A percentile compares a stretch with the other conserved stretches of the same genome.
These are phyloP conservation scores for Crotalus tigris DNA, from an alignment of 2,113 vertebrate genomes.

Conservation along the genomic window DNA sequence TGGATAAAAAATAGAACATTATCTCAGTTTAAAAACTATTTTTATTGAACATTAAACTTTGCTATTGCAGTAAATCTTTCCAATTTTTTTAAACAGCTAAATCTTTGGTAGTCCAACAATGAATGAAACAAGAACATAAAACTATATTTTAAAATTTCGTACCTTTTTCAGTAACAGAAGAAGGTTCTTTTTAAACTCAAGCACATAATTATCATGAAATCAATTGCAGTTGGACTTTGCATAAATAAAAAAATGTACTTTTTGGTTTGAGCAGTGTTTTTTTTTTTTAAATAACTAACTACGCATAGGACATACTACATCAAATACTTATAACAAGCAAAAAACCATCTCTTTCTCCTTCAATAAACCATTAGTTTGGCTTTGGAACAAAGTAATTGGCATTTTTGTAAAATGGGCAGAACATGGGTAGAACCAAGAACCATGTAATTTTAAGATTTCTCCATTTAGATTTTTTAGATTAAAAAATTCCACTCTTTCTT, in stretches of 20 bases:
- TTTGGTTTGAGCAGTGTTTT: conserved; percentile 18
- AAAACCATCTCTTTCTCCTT: background rate
- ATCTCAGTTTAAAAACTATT: conserved; percentile 60
- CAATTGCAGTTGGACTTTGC: conserved; percentile 42
- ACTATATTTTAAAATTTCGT: conserved; percentile 65
- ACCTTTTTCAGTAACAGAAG: conserved; percentile 56
- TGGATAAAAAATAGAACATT: conserved; percentile 48
- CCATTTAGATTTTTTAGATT: background rate
- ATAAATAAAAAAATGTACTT: conserved; percentile 23
- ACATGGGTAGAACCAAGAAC: background rate
- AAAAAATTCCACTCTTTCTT: conserved; percentile 37
- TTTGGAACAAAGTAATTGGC: conserved; percentile 49
- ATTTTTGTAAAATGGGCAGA: conserved; percentile 36
- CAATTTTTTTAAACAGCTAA: conserved; percentile 57
- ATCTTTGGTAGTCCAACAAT: conserved; percentile 65
- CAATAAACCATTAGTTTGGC: conserved; percentile 34
- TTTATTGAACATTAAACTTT: conserved; percentile 56
- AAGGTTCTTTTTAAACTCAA: conserved; percentile 61
- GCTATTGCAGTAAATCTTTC: conserved; percentile 58
- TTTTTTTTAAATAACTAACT: conserved; percentile 21
- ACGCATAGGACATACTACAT: conserved; percentile 22
- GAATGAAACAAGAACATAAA: conserved; percentile 69
- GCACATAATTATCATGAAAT: conserved; percentile 63
- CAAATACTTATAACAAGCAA: conserved; percentile 1
- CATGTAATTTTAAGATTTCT: conserved; percentile 19